Evolutionary conservation across 1,140 invertebrate genomes (phyloP).

Genomic region (Drosophila dunni): DNA sequence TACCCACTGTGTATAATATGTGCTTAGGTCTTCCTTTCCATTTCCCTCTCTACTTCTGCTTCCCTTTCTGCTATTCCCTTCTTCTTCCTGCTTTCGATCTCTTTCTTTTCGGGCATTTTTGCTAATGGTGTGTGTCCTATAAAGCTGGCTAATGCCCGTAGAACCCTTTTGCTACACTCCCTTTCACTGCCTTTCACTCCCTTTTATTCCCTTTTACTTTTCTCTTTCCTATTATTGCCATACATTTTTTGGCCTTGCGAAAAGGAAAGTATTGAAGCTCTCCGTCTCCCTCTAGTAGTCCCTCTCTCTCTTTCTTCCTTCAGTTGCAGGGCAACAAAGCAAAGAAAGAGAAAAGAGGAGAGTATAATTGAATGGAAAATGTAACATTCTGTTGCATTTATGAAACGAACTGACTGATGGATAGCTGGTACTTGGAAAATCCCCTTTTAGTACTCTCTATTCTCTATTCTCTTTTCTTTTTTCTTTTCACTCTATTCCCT

Average conservation of each 20-base stretch:
- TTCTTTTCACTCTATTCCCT: not conserved
- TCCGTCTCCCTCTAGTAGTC: not conserved
- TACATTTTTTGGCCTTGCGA: conserved; percentile 35
- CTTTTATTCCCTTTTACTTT: not conserved
- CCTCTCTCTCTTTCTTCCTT: not conserved
- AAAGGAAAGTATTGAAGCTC: conserved; percentile 36
- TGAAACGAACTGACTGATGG: conserved; percentile 36
- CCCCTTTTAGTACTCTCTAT: conserved; percentile 1
- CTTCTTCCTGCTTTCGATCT: not conserved
- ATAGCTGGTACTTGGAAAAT: conserved; percentile 21
- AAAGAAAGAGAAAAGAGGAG: conserved; percentile 11
- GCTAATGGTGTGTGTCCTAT: conserved; percentile 58
- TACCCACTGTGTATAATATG: conserved; percentile 13
- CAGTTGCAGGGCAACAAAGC: conserved; percentile 37
- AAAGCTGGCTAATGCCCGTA: conserved; percentile 53
- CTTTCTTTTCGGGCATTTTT: conserved; percentile 16
- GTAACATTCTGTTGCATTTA: conserved; percentile 56
- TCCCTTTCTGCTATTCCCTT: not conserved
- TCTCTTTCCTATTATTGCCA: conserved; percentile 33
- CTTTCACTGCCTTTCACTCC: not conserved
- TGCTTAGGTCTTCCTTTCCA: conserved; percentile 25
- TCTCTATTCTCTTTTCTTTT: too few species aligned
- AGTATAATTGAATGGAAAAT: conserved; percentile 55
- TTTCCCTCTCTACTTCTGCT: not conserved
- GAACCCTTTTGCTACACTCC: conserved; percentile 38